Evolutionary conservation across 2,113 vertebrate species (phyloP), one percentile per base, ranked within the genome.

Genomic region (Otis tarda): DNA sequence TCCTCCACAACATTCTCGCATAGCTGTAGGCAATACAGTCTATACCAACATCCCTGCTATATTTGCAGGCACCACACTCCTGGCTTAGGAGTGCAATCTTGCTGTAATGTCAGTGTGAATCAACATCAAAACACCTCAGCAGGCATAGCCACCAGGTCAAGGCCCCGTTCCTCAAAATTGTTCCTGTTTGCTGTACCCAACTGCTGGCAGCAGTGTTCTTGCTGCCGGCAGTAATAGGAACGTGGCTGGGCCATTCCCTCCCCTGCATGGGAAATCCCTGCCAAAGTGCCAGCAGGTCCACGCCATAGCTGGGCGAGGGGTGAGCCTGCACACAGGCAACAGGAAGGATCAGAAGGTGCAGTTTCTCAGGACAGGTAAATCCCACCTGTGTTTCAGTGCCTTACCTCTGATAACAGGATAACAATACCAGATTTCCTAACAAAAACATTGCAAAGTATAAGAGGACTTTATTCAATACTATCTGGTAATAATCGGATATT

Each of bases 301-400:
- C 0, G 1, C 64, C 5, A 10, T 0, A 33, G 43, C 50, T 18
- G 49, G 43, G 28, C 0, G 0, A 56, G 68, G 39, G 7, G 3
- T 2, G 57, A 79, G 39, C 61, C 69, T 16, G 33, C 90, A 56
- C 13, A 7, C 21, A 22, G 39, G 52, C 60, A 60, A 39, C 70
- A 60, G 71, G 33, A 60, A 73, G 37, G 10, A 18, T 11, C 4
- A 8, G 21, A 37, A 49, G 12, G 37, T 41, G 59, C 55, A 37
- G 52, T 52, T 86, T 61, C 59, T 80, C 71, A 52, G 43, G 35
- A 77, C 41, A 90, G 79, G 10, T 27, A 70, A 89, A 89, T 18
- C n/a, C 28, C 39, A 39, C 35, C 4, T 4, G 18, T 24, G n/a
- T 53, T 64, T 56, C 78, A 67, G 37, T 45, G 64, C 64, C 50